A percentile compares a stretch with the other conserved stretches of the same genome.
Conservation (phyloP, 2,888 invertebrate genomes). For the Mimachlamys varia region DNA sequence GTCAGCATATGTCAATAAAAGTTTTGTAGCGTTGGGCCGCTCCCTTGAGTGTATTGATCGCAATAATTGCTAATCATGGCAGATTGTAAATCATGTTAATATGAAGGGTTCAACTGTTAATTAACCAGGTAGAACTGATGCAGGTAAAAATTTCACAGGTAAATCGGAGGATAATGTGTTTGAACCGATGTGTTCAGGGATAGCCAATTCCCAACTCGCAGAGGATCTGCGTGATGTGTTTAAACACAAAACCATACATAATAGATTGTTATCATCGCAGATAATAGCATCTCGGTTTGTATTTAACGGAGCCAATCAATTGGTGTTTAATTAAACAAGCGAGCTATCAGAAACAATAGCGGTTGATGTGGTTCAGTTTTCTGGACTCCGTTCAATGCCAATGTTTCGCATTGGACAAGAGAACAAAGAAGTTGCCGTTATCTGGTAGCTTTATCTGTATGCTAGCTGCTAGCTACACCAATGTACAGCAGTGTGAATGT, state of each 20-base stretch:
- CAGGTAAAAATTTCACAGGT: background rate
- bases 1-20: background rate
- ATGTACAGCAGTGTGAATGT: slow-evolving; percentile 3
- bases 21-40: background rate
- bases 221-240: background rate
- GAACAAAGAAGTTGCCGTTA: background rate
- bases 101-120: background rate
- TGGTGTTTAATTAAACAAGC: background rate
- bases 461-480: slow-evolving; percentile 29
- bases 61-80: background rate
- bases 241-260: background rate
- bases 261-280: slow-evolving; percentile 10
- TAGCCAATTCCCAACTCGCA: background rate
- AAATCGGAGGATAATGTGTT: background rate
- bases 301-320: slow-evolving; percentile 12
- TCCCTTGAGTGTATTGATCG: background rate
- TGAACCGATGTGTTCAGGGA: background rate
- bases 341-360: background rate
- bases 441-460: background rate
- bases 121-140: background rate
- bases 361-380: slow-evolving; percentile 9
- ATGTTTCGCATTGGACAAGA: background rate
- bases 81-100: background rate
- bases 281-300: slow-evolving; percentile 18
- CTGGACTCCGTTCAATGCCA: background rate